Evolutionary conservation across 2,113 vertebrate species (phyloP).

Genomic region (Patagioenas fasciata): DNA sequence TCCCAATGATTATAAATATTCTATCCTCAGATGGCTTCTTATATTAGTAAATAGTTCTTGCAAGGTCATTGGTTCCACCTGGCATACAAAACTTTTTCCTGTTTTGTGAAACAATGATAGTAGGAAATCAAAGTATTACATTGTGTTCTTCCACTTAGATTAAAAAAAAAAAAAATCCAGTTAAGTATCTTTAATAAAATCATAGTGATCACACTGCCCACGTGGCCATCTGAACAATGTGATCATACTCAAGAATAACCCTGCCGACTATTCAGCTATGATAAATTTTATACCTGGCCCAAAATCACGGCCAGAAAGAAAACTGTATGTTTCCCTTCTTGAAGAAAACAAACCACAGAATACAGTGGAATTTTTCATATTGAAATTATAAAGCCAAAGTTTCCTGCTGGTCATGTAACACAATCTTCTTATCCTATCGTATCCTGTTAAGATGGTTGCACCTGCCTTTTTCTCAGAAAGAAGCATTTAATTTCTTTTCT

Average conservation of each 20-base stretch:
- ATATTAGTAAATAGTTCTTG: constrained; percentile 46
- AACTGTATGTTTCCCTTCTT: background rate
- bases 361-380: background rate
- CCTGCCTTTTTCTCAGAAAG: background rate
- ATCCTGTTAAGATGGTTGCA: constrained; percentile 1
- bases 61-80: constrained; percentile 43
- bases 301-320: background rate
- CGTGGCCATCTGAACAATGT: background rate
- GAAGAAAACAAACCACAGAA: background rate
- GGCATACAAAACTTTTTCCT: background rate
- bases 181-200: background rate
- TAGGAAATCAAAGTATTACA: background rate
- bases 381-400: background rate
- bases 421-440: background rate
- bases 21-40: constrained; percentile 45
- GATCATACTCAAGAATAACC: background rate
- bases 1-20: constrained; percentile 53
- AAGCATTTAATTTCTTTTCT: constrained; percentile 15
- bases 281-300: background rate
- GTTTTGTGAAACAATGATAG: background rate
- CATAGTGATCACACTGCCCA: background rate
- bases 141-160: background rate
- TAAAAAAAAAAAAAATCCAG: background rate
- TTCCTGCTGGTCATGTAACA: background rate
- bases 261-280: background rate